Evolutionary conservation across 2,797 vertebrate genomes (phyloP).

Genomic region (Bradypodion pumilum): DNA sequence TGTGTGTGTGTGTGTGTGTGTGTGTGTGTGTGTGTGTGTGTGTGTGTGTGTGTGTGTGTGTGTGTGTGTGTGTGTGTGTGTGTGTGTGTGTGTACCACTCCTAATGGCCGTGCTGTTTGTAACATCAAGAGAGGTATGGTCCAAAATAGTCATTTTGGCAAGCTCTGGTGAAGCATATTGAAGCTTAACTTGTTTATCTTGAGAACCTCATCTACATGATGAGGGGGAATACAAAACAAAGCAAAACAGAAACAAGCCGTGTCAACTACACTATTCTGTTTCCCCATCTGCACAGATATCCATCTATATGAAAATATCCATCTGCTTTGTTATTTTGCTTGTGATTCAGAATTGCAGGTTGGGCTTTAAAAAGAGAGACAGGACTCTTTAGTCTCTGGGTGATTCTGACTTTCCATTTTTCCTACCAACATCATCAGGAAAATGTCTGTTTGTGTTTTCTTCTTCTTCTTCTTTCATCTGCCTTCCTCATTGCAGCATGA

Average conservation of each 20-base stretch:
- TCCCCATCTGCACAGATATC: background rate
- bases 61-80: too few species aligned
- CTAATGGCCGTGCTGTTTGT: too few species aligned
- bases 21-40: too few species aligned
- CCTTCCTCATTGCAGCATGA: too few species aligned
- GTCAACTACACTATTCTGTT: background rate
- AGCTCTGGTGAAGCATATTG: background rate
- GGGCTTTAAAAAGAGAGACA: background rate
- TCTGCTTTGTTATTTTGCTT: background rate
- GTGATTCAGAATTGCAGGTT: fast-evolving
- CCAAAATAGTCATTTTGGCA: too few species aligned
- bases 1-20: too few species aligned
- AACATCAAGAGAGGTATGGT: too few species aligned
- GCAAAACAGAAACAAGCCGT: background rate
- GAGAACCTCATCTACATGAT: background rate
- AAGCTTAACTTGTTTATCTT: background rate
- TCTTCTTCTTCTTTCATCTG: too few species aligned
- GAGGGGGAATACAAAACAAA: background rate
- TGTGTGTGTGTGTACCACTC: too few species aligned
- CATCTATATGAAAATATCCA: background rate
- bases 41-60: too few species aligned
- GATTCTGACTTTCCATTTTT: fast-evolving
- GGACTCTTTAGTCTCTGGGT: background rate
- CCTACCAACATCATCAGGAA: background rate
- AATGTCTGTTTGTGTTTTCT: too few species aligned